These are phyloP conservation scores for Proteles cristata DNA, from an alignment of 2,113 vertebrate species.

Conservation along the genomic window DNA sequence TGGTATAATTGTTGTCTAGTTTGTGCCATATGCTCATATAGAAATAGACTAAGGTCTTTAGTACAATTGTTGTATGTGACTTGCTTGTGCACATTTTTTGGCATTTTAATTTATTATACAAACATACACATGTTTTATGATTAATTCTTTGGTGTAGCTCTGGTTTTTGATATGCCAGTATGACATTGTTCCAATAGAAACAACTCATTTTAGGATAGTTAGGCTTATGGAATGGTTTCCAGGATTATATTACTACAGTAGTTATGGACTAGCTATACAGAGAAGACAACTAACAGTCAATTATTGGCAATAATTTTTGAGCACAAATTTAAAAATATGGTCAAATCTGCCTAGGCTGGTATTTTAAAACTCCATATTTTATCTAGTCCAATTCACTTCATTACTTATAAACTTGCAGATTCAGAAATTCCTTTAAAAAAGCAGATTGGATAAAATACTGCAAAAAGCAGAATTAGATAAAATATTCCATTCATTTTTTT, in stretches of 20 bases:
- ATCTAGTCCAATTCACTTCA: background rate
- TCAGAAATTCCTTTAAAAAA: background rate
- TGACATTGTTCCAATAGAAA: background rate
- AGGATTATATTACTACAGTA: background rate
- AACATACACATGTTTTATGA: background rate
- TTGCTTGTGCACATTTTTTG: background rate
- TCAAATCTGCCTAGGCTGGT: background rate
- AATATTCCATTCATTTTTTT: background rate
- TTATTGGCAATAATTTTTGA: background rate
- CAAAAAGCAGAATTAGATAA: background rate
- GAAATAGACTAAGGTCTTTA: background rate
- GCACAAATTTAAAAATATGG: background rate
- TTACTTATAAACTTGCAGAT: slow-evolving; percentile 19
- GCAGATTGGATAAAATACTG: background rate
- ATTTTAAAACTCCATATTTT: slow-evolving; percentile 36
- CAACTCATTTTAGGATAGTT: background rate
- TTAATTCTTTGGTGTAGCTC: background rate
- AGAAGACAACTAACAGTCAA: background rate
- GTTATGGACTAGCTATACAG: background rate
- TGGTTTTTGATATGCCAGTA: background rate
- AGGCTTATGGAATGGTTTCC: background rate
- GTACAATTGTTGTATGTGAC: background rate
- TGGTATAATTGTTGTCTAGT: background rate
- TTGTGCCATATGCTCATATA: background rate
- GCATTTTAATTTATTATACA: background rate